A percentile compares a stretch with the other conserved stretches of the same genome.
These are phyloP conservation scores for Rafetus swinhoei DNA, from an alignment of 2,113 vertebrate species.

Conservation along the genomic window DNA sequence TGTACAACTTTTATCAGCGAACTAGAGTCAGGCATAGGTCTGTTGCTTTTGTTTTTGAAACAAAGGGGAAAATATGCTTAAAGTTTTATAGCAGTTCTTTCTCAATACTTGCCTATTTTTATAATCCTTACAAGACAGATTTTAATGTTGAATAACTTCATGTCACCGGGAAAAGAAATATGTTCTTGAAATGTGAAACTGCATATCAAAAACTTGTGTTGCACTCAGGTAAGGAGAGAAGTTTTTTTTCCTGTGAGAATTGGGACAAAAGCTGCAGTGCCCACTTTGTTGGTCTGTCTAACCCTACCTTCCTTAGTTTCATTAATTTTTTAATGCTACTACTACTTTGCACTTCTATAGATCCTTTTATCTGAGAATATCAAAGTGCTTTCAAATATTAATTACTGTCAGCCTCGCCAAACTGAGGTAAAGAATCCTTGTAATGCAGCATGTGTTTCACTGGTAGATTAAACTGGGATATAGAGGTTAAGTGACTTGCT, in stretches of 20 bases:
- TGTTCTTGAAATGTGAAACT: not conserved
- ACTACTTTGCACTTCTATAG: not conserved
- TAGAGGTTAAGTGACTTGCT: not conserved
- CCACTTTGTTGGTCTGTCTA: not conserved
- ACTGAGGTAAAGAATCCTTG: not conserved
- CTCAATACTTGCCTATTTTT: not conserved
- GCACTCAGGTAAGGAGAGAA: not conserved
- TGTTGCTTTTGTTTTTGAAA: not conserved
- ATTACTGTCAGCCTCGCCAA: not conserved
- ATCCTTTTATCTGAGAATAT: not conserved
- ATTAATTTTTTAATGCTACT: conserved; percentile 7
- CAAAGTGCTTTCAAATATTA: not conserved
- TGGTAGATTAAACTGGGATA: not conserved
- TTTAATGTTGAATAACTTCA: not conserved
- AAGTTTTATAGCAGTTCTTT: not conserved
- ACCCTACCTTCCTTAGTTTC: not conserved
- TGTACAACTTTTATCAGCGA: not conserved
- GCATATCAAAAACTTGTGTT: not conserved
- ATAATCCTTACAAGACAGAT: not conserved
- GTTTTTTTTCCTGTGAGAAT: not conserved
- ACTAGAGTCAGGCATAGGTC: not conserved
- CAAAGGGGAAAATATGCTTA: not conserved
- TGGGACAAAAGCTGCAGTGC: not conserved
- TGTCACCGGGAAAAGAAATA: not conserved
- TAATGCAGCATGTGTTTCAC: not conserved